Conservation (phyloP, 2,888 invertebrate species). For the Digitonthophagus gazella region DNA sequence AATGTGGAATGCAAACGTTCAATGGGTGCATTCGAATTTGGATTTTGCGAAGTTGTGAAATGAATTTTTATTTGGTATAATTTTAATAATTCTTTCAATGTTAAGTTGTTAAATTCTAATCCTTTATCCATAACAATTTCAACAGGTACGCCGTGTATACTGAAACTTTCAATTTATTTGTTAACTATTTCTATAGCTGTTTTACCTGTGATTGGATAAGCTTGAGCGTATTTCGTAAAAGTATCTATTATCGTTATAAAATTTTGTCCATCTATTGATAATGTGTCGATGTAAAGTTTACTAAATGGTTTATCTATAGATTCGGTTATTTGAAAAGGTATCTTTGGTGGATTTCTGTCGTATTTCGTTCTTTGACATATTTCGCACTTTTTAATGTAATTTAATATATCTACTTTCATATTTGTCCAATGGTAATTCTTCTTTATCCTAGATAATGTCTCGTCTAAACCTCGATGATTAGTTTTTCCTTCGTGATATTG, state of each 20-base stretch:
- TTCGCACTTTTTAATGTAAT: no score
- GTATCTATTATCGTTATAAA: no score
- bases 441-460: no score
- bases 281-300: no score
- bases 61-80: conserved; percentile 26
- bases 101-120: conserved; percentile 29
- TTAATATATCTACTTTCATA: no score
- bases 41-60: conserved; percentile 29
- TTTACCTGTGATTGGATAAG: background rate
- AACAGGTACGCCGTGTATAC: conserved; percentile 20
- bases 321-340: no score
- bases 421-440: no score
- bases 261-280: no score
- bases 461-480: no score
- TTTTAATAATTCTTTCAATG: conserved; percentile 28
- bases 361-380: no score
- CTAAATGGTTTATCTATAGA: no score
- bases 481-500: background rate
- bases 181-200: background rate
- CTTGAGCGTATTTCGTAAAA: background rate
- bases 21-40: conserved; percentile 24
- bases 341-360: no score
- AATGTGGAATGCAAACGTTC: conserved; percentile 34
- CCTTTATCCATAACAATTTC: conserved; percentile 29
- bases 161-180: background rate